Conservation (phyloP, 2,797 vertebrate species). For the Stomatorhinus walkeri region DNA sequence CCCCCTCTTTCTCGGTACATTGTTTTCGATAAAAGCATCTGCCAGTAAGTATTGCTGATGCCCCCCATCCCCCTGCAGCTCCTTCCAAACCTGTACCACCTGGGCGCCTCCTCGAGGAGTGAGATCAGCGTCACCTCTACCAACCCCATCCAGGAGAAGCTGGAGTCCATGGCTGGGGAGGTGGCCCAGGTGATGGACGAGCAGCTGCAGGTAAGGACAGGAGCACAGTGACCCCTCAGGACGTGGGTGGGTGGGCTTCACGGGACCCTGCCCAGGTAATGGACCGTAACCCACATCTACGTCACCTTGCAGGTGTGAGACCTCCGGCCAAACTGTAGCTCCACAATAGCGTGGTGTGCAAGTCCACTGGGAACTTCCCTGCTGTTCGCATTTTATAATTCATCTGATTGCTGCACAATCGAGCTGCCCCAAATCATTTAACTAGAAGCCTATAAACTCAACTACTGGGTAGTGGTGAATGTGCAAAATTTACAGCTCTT, state of each 20-base stretch:
- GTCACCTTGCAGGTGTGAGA: background rate
- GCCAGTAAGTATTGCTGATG: background rate
- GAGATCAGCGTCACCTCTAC: conserved; percentile 68
- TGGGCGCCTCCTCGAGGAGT: conserved; percentile 73
- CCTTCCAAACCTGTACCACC: conserved; percentile 87
- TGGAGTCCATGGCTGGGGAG: conserved; percentile 94
- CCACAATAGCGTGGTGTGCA: background rate
- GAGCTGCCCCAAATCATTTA: background rate
- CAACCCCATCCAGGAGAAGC: conserved; percentile 85
- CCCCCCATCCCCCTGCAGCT: conserved; percentile 56
- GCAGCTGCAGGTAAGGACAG: conserved; percentile 76
- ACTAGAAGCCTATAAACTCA: background rate
- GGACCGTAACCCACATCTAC: background rate
- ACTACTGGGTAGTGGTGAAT: conserved; percentile 3
- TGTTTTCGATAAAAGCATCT: background rate
- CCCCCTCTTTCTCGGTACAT: background rate
- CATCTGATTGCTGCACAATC: background rate
- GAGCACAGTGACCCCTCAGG: background rate
- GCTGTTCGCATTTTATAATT: background rate
- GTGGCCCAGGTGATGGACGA: conserved; percentile 89
- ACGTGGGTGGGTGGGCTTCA: background rate
- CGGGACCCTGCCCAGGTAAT: background rate
- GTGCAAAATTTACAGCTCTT: conserved; percentile 15
- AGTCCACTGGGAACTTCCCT: background rate
- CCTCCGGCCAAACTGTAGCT: background rate